Conservation (phyloP, 2,113 vertebrate species). For the Sporophila hypoxantha region DNA sequence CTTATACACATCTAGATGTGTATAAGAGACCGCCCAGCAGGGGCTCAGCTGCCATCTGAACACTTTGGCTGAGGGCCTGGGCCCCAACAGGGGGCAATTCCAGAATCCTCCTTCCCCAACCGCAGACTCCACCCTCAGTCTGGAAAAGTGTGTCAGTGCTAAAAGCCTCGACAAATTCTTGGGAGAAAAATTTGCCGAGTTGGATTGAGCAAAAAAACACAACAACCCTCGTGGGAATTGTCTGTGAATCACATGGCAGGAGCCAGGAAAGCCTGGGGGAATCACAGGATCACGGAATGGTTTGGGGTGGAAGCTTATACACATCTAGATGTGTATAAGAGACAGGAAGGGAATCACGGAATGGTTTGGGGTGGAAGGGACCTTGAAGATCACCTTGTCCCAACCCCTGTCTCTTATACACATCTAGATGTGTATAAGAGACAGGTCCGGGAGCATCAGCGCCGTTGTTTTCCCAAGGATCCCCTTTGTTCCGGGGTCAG, state of each 20-base stretch:
- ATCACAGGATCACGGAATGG: neutral
- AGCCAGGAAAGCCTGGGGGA: neutral
- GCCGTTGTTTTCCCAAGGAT: neutral
- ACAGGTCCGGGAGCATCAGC: no score
- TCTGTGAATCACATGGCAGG: neutral
- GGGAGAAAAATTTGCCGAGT: neutral
- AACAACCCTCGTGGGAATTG: rapidly evolving
- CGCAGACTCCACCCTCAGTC: neutral
- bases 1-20: no score
- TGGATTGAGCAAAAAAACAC: neutral
- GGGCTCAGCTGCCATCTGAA: no score
- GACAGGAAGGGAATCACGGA: no score
- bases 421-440: no score
- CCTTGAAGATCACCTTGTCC: no score
- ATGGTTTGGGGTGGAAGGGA: no score
- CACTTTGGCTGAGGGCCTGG: no score
- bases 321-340: no score
- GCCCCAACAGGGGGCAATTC: neutral
- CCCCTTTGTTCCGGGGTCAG: neutral
- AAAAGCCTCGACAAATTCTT: neutral
- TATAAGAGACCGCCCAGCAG: no score
- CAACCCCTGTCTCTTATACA: no score
- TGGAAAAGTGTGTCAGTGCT: neutral
- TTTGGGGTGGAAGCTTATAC: neutral
- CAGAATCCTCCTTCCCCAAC: neutral